A percentile compares a stretch with the other conserved stretches of the same genome.
phyloP scores from a whole-genome alignment of 2,797 vertebrate genomes.

The Alca torda region DNA sequence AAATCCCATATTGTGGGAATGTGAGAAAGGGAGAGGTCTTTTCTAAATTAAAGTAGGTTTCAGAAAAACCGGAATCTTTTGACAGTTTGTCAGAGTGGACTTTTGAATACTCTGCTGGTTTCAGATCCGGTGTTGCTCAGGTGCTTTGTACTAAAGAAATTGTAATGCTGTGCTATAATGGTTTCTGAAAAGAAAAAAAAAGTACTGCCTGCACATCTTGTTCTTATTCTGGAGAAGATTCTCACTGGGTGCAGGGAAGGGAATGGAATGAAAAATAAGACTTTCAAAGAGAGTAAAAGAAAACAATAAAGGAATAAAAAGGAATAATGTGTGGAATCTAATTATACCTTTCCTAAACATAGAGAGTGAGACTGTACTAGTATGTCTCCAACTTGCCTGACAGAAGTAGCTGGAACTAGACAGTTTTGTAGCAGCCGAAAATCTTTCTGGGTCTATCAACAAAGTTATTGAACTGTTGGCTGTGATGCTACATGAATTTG shows the following conservation, averaged over 20 bases:
- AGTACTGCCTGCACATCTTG: constrained; percentile 19
- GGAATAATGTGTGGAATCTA: neutral
- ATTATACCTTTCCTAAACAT: neutral
- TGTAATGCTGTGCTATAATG: neutral
- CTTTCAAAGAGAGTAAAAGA: neutral
- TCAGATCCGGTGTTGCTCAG: neutral
- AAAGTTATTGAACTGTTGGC: neutral
- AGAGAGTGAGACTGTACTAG: neutral
- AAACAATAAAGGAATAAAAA: neutral
- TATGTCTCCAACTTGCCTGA: neutral
- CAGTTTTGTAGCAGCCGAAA: neutral
- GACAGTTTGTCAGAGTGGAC: neutral
- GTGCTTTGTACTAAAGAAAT: neutral
- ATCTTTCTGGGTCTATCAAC: neutral
- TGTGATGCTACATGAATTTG: neutral
- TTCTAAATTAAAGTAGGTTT: neutral
- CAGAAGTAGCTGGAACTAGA: neutral
- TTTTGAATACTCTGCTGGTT: neutral
- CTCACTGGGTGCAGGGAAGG: neutral
- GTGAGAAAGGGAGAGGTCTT: neutral
- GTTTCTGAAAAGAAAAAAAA: constrained; percentile 30
- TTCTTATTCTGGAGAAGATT: constrained; percentile 33
- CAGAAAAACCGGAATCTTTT: neutral
- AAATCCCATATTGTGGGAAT: neutral
- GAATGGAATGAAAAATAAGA: constrained; percentile 47